A percentile compares a stretch with the other conserved stretches of the same genome.
These are phyloP conservation scores for Ictalurus punctatus DNA, from an alignment of 2,113 vertebrate species.

Conservation along the genomic window DNA sequence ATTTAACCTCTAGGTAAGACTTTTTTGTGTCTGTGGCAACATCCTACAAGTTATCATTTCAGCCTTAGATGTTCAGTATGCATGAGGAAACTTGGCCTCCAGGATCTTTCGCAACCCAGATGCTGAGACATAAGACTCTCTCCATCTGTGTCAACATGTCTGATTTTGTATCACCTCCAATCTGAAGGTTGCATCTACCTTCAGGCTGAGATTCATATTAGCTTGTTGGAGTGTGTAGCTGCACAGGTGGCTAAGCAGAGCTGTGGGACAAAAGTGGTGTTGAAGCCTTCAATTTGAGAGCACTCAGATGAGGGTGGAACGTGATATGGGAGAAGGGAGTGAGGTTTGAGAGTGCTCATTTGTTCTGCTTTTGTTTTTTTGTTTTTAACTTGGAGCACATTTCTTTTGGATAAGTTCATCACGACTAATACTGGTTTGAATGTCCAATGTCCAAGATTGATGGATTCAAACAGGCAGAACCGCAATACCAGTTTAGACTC, in stretches of 20 bases:
- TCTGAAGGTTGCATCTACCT: constrained; percentile 21
- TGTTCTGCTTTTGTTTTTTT: neutral
- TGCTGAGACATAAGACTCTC: neutral
- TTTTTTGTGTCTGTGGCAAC: neutral
- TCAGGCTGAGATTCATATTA: constrained; percentile 16
- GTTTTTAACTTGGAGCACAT: constrained; percentile 12
- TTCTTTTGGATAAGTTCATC: constrained; percentile 15
- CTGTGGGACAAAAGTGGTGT: constrained; percentile 2
- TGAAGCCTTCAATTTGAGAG: constrained; percentile 19
- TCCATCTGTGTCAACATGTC: constrained; percentile 25
- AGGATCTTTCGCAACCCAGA: neutral
- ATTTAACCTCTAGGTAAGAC: neutral
- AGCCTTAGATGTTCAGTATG: neutral
- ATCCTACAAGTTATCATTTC: neutral
- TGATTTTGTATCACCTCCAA: constrained; percentile 23
- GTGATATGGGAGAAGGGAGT: neutral
- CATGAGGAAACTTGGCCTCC: neutral
- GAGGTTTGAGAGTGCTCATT: constrained; percentile 6
- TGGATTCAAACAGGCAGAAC: constrained; percentile 12
- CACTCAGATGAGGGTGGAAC: neutral
- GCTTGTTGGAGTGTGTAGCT: constrained; percentile 19
- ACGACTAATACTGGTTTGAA: neutral
- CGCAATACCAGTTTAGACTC: neutral
- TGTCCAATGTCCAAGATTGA: neutral
- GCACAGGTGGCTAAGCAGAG: constrained; percentile 43